phyloP scores from a whole-genome alignment of 2,797 vertebrate species.

The Iguana delicatissima region DNA sequence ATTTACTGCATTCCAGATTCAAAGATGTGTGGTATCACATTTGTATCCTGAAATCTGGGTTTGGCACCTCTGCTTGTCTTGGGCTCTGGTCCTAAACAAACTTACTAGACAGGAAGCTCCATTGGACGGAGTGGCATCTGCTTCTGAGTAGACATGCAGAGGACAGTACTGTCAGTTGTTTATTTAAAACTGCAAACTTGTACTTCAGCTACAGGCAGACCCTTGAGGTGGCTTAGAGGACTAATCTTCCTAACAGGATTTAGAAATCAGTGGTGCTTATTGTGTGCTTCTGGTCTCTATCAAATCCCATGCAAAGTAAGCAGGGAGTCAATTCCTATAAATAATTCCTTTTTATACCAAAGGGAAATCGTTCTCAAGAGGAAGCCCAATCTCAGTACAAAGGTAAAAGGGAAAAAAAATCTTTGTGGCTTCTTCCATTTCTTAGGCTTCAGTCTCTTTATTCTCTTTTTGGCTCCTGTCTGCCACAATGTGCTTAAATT shows the following conservation, averaged over 20 bases:
- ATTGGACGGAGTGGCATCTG: not conserved
- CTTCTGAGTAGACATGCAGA: not conserved
- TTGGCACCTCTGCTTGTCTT: not conserved
- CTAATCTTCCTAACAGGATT: constrained; percentile 10
- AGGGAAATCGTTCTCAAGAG: constrained; percentile 14
- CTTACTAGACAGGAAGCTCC: not conserved
- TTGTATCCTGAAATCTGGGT: not conserved
- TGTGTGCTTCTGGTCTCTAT: not conserved
- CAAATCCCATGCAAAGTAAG: constrained; percentile 6
- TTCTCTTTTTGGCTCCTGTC: fast-evolving
- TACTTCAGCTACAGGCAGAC: not conserved
- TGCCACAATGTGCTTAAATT: fast-evolving
- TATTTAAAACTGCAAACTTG: not conserved
- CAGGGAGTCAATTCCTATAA: constrained; percentile 25
- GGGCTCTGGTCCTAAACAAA: not conserved
- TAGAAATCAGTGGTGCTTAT: not conserved
- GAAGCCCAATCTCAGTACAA: constrained; percentile 14
- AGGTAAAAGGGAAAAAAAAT: not conserved
- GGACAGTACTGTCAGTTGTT: not conserved
- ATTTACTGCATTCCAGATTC: not conserved
- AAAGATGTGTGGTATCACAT: not conserved
- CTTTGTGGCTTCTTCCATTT: not conserved
- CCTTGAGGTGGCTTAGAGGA: not conserved
- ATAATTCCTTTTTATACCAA: constrained; percentile 39
- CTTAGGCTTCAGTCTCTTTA: not conserved